Base-by-base conservation (phyloP, 2,888 invertebrate species). In the Drosophila multiciliata region DNA sequence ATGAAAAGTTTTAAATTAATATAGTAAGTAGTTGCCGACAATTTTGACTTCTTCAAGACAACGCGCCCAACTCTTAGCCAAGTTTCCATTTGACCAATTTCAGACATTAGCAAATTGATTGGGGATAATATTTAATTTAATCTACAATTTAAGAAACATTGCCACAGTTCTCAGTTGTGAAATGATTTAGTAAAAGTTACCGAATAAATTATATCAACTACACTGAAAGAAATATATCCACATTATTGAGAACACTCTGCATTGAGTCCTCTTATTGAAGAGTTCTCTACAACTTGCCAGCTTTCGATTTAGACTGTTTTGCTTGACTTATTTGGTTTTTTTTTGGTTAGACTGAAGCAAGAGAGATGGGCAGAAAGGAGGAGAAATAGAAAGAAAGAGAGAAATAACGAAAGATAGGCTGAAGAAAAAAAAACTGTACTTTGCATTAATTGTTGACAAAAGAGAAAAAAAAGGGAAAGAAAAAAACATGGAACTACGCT, bases 401-500 rank as follows among this genome's bases (percentile, higher is more conserved):
- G 8, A 9, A 40, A 32, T 11, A 38, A 45, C 12, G 2, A 12
- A 17, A 49, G 5, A 26, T 26, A 49, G 26, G 26, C 26, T 5
- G 29, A 32, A 36, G 54, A n/a, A 26, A 26, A 11, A 54, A 38
- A 38, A 9, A 54, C n/a, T 3, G 2, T 60, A 38, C 60, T 75
- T 61, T 67, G 87, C 81, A 73, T 82, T 82, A 88, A 82, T 82
- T 87, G 80, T 79, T 63, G 57, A 40, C 32, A 63, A 58, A 50
- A 66, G 54, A 58, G 23, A 26, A 11, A 9, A 7, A 42, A 32
- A 48, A 57, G 35, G 55, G 0, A 23, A 53, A 26, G 26, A 5
- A 17, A 54, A 26, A 32, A 7, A 59, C 52, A 48, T 52, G 65
- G 58, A 57, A 49, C 57, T 67, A 71, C 87, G 52, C 60, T 59